Percentiles rank a stretch among this genome's conserved stretches.
Evolutionary conservation across 2,888 invertebrate genomes (phyloP).

Genomic region (Thelaira solivaga): DNA sequence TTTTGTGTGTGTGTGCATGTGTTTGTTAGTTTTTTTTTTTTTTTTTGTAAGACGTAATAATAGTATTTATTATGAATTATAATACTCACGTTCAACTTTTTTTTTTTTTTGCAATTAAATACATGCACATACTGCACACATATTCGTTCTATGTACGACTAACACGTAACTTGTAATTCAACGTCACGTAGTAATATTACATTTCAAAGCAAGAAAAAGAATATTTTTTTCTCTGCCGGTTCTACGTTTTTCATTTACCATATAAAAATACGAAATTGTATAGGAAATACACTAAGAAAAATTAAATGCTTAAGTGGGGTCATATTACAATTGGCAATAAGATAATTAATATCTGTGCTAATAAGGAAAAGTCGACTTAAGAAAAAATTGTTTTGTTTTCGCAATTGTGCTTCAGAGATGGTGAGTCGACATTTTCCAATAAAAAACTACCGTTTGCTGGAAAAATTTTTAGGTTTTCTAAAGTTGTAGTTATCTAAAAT

Average conservation of each 20-base stretch:
- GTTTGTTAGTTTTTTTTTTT: not conserved
- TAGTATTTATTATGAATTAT: constrained; percentile 3
- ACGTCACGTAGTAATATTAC: constrained; percentile 46
- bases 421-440: too few relatives aligned
- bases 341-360: too few relatives aligned
- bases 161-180: too few relatives aligned
- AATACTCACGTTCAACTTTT: constrained; percentile 35
- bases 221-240: constrained; percentile 16
- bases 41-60: not conserved
- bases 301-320: not conserved
- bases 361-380: too few relatives aligned
- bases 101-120: not conserved
- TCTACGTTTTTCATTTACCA: constrained; percentile 3
- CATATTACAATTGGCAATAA: too few relatives aligned
- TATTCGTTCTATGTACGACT: constrained; percentile 45
- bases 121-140: constrained; percentile 54
- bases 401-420: too few relatives aligned
- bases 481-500: too few relatives aligned
- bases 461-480: too few relatives aligned
- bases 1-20: not conserved
- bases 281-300: not conserved
- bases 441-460: too few relatives aligned
- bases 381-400: too few relatives aligned
- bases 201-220: too few relatives aligned
- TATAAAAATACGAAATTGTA: not conserved